phyloP scores from a whole-genome alignment of 2,888 invertebrate genomes.

The Mimachlamys varia region DNA sequence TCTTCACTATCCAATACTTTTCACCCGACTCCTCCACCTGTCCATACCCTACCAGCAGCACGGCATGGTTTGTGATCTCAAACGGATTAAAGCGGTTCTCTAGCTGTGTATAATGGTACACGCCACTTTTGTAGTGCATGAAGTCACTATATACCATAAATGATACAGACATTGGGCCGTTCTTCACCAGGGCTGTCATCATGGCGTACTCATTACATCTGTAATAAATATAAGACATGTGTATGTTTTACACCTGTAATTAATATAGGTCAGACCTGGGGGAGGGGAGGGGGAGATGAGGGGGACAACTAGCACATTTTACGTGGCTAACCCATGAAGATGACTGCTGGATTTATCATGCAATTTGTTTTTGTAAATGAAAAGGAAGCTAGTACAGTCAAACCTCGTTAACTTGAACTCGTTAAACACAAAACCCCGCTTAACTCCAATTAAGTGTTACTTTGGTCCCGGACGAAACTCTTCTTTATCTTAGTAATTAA shows the following conservation, averaged over 20 bases:
- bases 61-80: conserved; percentile 82
- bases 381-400: no score
- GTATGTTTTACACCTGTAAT: background rate
- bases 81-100: conserved; percentile 81
- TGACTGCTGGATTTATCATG: no score
- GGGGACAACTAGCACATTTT: no score
- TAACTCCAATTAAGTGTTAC: no score
- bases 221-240: background rate
- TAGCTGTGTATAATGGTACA: conserved; percentile 82
- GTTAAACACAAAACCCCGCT: no score
- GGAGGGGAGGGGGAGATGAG: no score
- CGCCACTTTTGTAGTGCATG: conserved; percentile 79
- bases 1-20: conserved; percentile 81
- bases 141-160: conserved; percentile 82
- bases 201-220: conserved; percentile 82
- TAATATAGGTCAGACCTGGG: background rate
- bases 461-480: no score
- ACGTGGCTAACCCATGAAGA: no score
- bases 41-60: conserved; percentile 83
- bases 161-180: conserved; percentile 82
- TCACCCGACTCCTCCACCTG: conserved; percentile 67
- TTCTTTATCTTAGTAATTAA: no score
- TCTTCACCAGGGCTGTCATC: conserved; percentile 80
- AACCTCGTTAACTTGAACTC: no score
- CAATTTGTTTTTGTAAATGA: no score